Percentiles rank a stretch among this genome's conserved stretches.
phyloP scores from a whole-genome alignment of 1,140 invertebrate genomes.

The Bombus pascuorum region DNA sequence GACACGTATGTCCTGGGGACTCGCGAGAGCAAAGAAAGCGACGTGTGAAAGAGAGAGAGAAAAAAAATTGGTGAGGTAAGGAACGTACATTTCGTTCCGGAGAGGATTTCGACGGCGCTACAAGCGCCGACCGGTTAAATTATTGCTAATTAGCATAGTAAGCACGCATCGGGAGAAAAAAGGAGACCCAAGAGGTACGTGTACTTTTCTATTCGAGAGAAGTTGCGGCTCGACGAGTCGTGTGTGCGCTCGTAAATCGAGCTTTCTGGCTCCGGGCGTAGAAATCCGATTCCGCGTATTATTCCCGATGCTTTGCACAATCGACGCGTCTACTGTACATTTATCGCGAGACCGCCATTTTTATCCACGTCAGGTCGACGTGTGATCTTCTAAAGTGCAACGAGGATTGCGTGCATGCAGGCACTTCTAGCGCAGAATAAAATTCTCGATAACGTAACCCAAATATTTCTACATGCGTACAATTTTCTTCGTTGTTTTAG shows the following conservation, averaged over 20 bases:
- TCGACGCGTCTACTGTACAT: neutral
- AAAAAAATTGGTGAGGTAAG: neutral
- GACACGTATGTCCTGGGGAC: slow-evolving; percentile 7
- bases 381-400: too few species aligned
- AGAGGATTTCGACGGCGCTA: slow-evolving; percentile 13
- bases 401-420: too few species aligned
- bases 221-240: too few species aligned
- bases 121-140: slow-evolving; percentile 4
- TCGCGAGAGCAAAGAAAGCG: slow-evolving; percentile 19
- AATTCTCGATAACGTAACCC: too few species aligned
- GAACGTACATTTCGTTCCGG: slow-evolving; percentile 7
- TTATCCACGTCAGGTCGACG: neutral
- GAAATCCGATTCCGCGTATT: slow-evolving; percentile 29
- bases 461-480: too few species aligned
- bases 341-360: neutral
- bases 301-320: slow-evolving; percentile 19
- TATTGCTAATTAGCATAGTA: slow-evolving; percentile 33
- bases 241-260: neutral
- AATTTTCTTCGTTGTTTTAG: too few species aligned
- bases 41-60: neutral
- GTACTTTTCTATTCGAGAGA: neutral
- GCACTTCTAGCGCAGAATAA: too few species aligned
- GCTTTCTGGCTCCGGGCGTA: slow-evolving; percentile 40
- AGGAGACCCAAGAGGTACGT: neutral
- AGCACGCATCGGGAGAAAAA: neutral